Percentiles rank a stretch among this genome's conserved stretches.
phyloP scores from a whole-genome alignment of 2,888 invertebrate genomes.

The Brachyptera putata region DNA sequence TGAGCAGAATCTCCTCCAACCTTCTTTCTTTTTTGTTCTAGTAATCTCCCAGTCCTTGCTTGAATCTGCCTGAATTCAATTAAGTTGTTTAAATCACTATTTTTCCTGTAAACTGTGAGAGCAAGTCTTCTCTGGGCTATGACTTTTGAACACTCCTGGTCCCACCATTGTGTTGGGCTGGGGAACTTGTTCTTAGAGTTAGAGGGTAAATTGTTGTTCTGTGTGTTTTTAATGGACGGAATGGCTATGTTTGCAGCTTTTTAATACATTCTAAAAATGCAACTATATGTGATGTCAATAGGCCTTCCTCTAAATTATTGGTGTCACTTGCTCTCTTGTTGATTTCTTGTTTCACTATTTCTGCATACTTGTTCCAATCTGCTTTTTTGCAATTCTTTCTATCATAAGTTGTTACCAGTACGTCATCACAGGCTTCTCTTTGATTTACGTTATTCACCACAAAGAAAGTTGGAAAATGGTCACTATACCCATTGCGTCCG shows the following conservation, averaged over 20 bases:
- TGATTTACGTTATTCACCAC: not conserved
- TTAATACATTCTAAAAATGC: no score
- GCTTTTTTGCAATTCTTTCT: not conserved
- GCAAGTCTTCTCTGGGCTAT: not conserved
- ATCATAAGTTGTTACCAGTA: not conserved
- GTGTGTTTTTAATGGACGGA: no score
- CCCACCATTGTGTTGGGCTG: not conserved
- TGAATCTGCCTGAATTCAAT: not conserved
- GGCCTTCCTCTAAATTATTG: not conserved
- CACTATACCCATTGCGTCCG: not conserved
- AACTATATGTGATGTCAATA: not conserved
- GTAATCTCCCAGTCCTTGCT: not conserved
- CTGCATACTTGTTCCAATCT: not conserved
- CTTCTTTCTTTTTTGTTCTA: not conserved
- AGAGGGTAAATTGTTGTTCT: no score
- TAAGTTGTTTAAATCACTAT: no score
- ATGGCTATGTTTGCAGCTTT: no score
- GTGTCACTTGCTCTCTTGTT: not conserved
- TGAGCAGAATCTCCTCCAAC: not conserved
- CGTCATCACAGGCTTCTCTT: no score
- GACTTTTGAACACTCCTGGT: not conserved
- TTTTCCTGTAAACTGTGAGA: no score
- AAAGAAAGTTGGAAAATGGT: not conserved
- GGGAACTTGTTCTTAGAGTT: no score
- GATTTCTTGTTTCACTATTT: not conserved